Percentiles rank a stretch among this genome's conserved stretches.
Evolutionary conservation across 2,888 invertebrate species (phyloP).

Genomic region (Eupithecia dodoneata): DNA sequence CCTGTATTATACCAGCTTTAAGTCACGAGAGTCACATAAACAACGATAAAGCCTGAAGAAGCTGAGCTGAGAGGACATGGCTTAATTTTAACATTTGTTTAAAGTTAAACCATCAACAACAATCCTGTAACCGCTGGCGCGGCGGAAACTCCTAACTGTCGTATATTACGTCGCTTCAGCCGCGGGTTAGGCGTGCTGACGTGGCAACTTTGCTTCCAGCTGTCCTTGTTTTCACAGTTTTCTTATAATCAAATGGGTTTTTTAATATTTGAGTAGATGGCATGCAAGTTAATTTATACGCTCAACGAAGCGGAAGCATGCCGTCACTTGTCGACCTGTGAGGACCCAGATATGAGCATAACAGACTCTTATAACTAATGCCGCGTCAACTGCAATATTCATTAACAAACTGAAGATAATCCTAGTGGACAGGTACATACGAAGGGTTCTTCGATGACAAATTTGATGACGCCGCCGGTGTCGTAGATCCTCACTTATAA

Average conservation of each 20-base stretch:
- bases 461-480: too few species aligned
- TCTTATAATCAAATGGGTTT: background rate
- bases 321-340: too few species aligned
- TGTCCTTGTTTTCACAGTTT: background rate
- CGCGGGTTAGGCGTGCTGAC: background rate
- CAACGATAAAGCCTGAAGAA: background rate
- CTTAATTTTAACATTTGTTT: constrained; percentile 9
- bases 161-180: constrained; percentile 15
- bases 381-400: too few species aligned
- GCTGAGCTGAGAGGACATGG: background rate
- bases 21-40: constrained; percentile 3
- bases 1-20: background rate
- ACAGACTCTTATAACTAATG: too few species aligned
- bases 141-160: constrained; percentile 17
- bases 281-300: background rate
- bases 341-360: background rate
- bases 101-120: constrained; percentile 18
- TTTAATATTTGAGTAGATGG: background rate
- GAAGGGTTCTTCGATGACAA: too few species aligned
- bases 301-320: background rate
- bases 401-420: too few species aligned
- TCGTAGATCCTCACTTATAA: too few species aligned
- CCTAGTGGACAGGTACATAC: too few species aligned
- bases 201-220: background rate
- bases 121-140: constrained; percentile 22